Evolutionary conservation across 37 sponge, comb jelly and placozoan genomes (phyloP).

Genomic region (Halisarca cf. caerulea): DNA sequence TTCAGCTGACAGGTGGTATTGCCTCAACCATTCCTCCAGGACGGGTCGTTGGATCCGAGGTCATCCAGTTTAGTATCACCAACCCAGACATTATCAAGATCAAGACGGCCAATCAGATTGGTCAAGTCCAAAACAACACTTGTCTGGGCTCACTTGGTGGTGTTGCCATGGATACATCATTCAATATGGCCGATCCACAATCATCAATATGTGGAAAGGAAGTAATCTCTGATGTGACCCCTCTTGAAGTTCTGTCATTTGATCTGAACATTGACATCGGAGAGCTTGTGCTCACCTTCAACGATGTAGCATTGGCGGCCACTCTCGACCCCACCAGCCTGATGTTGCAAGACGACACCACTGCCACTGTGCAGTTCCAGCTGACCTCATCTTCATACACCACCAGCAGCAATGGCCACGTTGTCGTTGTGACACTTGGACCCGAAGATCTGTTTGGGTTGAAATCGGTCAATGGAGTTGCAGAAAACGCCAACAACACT

Average conservation of each 20-base stretch:
- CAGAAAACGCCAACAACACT: conserved; percentile 39
- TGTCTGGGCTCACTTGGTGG: conserved; percentile 39
- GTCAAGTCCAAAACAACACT: conserved; percentile 33
- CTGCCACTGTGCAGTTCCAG: conserved; percentile 26
- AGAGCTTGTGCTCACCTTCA: conserved; percentile 67
- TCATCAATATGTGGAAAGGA: conserved; percentile 2
- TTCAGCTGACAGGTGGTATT: conserved; percentile 72
- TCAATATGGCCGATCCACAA: not conserved
- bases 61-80: conserved; percentile 54
- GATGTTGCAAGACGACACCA: conserved; percentile 63
- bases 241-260: conserved; percentile 49
- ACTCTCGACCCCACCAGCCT: conserved; percentile 62
- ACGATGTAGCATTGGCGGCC: conserved; percentile 72
- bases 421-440: conserved; percentile 67
- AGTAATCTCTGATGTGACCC: conserved; percentile 46
- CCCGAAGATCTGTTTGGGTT: conserved; percentile 81
- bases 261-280: conserved; percentile 81
- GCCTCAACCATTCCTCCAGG: conserved; percentile 40
- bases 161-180: conserved; percentile 57
- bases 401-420: conserved; percentile 52
- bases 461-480: conserved; percentile 65
- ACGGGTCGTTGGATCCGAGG: conserved; percentile 42
- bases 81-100: conserved; percentile 69
- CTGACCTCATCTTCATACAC: conserved; percentile 63
- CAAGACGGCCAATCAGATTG: conserved; percentile 64